These are phyloP conservation scores for Upupa epops DNA, from an alignment of 2,113 vertebrate species.

Conservation along the genomic window DNA sequence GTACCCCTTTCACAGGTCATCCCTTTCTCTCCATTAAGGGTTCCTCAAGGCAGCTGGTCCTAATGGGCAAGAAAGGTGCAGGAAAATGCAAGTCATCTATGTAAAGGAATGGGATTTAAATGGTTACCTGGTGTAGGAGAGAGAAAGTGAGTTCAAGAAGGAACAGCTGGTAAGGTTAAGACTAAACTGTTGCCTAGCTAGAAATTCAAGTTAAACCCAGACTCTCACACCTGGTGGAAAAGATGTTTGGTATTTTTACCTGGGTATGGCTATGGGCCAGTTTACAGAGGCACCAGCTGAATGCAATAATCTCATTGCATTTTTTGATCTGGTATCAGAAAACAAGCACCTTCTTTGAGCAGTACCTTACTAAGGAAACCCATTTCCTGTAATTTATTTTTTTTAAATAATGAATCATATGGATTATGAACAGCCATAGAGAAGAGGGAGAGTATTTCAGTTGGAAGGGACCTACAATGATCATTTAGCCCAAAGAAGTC, in stretches of 20 bases:
- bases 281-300: neutral
- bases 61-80: neutral
- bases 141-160: neutral
- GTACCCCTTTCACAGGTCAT: neutral
- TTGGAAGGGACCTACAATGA: neutral
- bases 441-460: neutral
- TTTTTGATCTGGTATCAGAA: neutral
- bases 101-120: neutral
- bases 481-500: neutral
- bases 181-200: neutral
- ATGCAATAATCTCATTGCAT: neutral
- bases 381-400: neutral
- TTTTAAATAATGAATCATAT: neutral
- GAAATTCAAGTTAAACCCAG: neutral
- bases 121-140: neutral
- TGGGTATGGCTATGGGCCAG: neutral
- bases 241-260: neutral
- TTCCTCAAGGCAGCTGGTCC: neutral
- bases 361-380: neutral
- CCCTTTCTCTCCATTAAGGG: neutral
- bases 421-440: neutral
- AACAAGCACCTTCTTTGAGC: neutral
- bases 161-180: neutral
- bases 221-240: neutral
- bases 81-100: neutral